Percentiles rank a stretch among this genome's conserved stretches.
Evolutionary conservation across 2,888 invertebrate species (phyloP).

Genomic region (Microlaimidae sp.): DNA sequence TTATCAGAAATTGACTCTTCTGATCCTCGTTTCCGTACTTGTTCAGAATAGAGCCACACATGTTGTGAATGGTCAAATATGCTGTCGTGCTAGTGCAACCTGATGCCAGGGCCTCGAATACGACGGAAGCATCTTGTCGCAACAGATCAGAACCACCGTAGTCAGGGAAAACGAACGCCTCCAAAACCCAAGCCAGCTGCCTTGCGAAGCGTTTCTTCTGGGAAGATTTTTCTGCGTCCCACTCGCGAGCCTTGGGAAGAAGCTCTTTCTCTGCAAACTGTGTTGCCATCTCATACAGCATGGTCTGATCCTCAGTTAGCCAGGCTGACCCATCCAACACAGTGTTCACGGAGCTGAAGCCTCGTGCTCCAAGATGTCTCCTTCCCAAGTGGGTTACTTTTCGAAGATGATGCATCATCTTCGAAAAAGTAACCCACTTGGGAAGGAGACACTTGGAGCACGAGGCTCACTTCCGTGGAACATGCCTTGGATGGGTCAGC

Average conservation of each 20-base stretch:
- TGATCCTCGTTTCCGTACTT: slow-evolving; percentile 41
- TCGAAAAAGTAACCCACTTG: too few relatives aligned
- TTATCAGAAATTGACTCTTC: slow-evolving; percentile 40
- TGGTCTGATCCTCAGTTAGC: too few relatives aligned
- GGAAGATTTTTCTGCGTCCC: slow-evolving; percentile 45
- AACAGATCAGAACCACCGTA: slow-evolving; percentile 43
- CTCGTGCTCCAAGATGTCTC: too few relatives aligned
- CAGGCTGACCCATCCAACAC: too few relatives aligned
- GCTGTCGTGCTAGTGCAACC: slow-evolving; percentile 46
- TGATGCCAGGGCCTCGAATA: slow-evolving; percentile 45
- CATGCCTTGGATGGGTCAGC: too few relatives aligned
- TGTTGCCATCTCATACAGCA: too few relatives aligned
- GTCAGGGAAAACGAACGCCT: slow-evolving; percentile 42
- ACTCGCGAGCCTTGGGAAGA: slow-evolving; percentile 44
- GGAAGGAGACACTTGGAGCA: too few relatives aligned
- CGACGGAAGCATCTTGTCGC: slow-evolving; percentile 43
- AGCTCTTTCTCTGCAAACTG: slow-evolving; percentile 46
- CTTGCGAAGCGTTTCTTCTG: slow-evolving; percentile 41
- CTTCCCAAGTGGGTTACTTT: too few relatives aligned
- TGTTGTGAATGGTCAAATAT: slow-evolving; percentile 46
- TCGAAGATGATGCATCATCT: too few relatives aligned
- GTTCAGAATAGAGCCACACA: slow-evolving; percentile 47
- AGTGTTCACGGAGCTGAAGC: too few relatives aligned
- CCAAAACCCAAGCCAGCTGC: slow-evolving; percentile 46
- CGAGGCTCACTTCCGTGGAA: too few relatives aligned